These are phyloP conservation scores for Folsomia manolachei DNA, from an alignment of 2,888 invertebrate genomes.

Conservation along the genomic window DNA sequence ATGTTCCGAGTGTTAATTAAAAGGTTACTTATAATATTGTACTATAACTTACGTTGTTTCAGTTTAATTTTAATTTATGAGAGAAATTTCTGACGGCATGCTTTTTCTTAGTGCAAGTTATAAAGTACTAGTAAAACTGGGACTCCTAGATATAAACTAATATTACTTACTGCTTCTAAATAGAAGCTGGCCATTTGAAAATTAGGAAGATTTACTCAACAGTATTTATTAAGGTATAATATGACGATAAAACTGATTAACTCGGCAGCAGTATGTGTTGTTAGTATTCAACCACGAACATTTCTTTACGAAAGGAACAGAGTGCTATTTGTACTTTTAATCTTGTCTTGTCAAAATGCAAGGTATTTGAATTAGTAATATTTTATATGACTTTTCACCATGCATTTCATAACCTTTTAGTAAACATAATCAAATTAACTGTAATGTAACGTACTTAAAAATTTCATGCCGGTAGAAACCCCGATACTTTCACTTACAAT, in stretches of 20 bases:
- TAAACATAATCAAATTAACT: no score
- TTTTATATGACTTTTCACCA: neutral
- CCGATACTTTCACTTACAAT: no score
- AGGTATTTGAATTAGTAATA: neutral
- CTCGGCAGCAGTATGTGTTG: neutral
- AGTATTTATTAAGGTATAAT: neutral
- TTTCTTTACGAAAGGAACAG: neutral
- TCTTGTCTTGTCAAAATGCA: constrained; percentile 5
- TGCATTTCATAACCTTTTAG: neutral
- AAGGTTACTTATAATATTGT: neutral
- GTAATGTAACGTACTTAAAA: neutral
- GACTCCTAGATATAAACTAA: neutral
- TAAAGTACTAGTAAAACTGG: neutral
- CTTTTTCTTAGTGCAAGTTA: no score
- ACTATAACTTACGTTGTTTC: no score
- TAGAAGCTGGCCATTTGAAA: neutral
- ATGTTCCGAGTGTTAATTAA: neutral
- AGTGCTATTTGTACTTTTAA: constrained; percentile 8
- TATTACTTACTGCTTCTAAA: neutral
- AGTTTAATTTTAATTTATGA: no score
- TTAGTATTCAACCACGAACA: neutral
- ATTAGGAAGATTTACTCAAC: neutral
- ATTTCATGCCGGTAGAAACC: no score
- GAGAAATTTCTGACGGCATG: no score
- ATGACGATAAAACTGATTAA: neutral